Base-by-base conservation (phyloP, 1,140 invertebrate genomes). In the Bombus impatiens region DNA sequence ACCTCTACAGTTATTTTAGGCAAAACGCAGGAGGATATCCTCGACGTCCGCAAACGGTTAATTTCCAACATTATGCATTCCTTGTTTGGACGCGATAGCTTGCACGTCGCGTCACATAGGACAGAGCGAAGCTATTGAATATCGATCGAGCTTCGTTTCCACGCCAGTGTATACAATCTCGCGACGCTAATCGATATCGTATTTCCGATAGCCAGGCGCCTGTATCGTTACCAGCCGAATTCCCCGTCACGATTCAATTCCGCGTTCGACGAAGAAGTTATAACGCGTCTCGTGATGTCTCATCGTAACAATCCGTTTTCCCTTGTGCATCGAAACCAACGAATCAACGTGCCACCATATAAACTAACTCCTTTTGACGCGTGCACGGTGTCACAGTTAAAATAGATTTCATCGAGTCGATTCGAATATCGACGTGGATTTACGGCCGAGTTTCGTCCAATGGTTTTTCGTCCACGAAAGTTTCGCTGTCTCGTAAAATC, bases 361-460 rank as follows among this genome's bases (percentile, higher is more conserved):
- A 89, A 87, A 87, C 32, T 59, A 62, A 15, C 47, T 65, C 65
- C 59, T 68, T 44, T 9, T 5, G 18, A 75, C 32, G 42, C 9
- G 10, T 32, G 13, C 44, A 18, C n/a, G 65, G 6, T 35, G 57
- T 32, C 10, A 1, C 28, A 1, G 9, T 40, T 80, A 25, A 71
- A 85, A 86, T 89, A 77, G 89, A 89, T 88, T 90, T 84, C 68
- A 82, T 79, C 88, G 72, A 86, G 87, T 86, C 86, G 76, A 83
- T 90, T 76, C 81, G 74, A 70, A 47, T 37, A 67, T 47, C 44
- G n/a, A 74, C 53, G 35, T 22, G 47, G 22, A 71, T 78, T 79
- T 76, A 75, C 71, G 10, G 15, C n/a, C 12, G 70, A 35, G 37
- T 18, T 8, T 13, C 12, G 15, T 35, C 40, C 18, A 53, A 53